A percentile compares a stretch with the other conserved stretches of the same genome.
Evolutionary conservation across 2,797 vertebrate species (phyloP).

Genomic region (Amniataba percoides): DNA sequence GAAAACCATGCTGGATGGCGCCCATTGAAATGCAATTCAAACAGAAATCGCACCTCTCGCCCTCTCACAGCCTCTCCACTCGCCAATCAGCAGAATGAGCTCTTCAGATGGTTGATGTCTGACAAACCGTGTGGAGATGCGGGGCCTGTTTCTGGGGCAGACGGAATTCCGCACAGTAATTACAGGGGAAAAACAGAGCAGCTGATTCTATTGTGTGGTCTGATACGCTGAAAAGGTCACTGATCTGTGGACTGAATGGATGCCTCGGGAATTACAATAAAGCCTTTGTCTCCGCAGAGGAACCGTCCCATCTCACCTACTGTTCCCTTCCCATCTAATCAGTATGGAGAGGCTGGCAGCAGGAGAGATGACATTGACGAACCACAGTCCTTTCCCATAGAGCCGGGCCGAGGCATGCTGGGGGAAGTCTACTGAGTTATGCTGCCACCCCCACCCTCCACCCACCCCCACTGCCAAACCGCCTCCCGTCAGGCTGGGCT

Average conservation of each 20-base stretch:
- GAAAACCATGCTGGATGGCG: constrained; percentile 5
- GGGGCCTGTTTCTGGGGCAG: constrained; percentile 46
- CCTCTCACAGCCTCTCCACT: constrained; percentile 41
- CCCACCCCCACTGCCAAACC: neutral
- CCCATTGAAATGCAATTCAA: constrained; percentile 35
- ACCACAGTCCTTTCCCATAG: constrained; percentile 30
- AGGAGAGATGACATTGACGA: constrained; percentile 58
- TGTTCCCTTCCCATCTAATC: constrained; percentile 55
- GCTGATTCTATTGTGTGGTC: constrained; percentile 56
- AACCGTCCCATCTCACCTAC: constrained; percentile 46
- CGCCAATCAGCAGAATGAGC: constrained; percentile 38
- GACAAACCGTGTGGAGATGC: constrained; percentile 29
- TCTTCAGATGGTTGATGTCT: constrained; percentile 36
- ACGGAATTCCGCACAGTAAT: constrained; percentile 53
- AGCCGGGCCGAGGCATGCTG: constrained; percentile 39
- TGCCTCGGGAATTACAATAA: constrained; percentile 65
- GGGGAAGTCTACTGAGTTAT: constrained; percentile 48
- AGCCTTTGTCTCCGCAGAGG: constrained; percentile 55
- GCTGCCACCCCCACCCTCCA: constrained; percentile 25
- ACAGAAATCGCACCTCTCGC: constrained; percentile 26
- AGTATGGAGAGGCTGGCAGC: constrained; percentile 44
- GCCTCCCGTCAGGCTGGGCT: constrained; percentile 33
- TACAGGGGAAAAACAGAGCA: constrained; percentile 39
- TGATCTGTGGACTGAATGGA: constrained; percentile 60
- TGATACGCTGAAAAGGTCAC: constrained; percentile 62